Evolutionary conservation across 1,140 invertebrate species (phyloP).

Genomic region (Ooceraea biroi): DNA sequence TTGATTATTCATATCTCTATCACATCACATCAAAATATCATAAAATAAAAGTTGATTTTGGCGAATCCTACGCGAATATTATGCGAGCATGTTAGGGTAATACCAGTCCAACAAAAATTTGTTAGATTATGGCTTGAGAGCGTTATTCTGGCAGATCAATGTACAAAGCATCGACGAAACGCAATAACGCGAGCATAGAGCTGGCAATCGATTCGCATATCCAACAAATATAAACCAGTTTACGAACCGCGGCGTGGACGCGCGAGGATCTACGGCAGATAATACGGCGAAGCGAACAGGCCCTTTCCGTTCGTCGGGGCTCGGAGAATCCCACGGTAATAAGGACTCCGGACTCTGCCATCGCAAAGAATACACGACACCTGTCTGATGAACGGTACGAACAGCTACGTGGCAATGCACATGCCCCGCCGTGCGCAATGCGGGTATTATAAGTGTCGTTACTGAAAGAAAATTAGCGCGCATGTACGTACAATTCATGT

Average conservation of each 20-base stretch:
- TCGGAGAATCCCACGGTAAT: conserved; percentile 58
- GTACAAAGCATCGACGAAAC: not conserved
- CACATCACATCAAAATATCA: not conserved
- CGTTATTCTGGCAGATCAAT: not conserved
- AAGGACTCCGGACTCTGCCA: conserved; percentile 48
- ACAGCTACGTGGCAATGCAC: conserved; percentile 35
- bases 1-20: not conserved
- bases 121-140: not conserved
- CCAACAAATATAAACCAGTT: conserved; percentile 40
- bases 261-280: conserved; percentile 16
- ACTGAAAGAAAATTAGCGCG: conserved; percentile 28
- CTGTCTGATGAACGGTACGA: conserved; percentile 59
- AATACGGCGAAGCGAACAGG: conserved; percentile 29
- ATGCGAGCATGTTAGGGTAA: not conserved
- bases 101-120: not conserved
- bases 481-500: not conserved
- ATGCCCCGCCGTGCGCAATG: conserved; percentile 26
- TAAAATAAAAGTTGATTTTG: not conserved
- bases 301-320: not conserved
- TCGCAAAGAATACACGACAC: conserved; percentile 62
- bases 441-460: conserved; percentile 28
- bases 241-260: not conserved
- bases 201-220: not conserved
- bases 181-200: conserved; percentile 13
- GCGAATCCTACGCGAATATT: not conserved